Base-by-base conservation (phyloP, 2,888 invertebrate genomes). In the Drosophila mimetica region DNA sequence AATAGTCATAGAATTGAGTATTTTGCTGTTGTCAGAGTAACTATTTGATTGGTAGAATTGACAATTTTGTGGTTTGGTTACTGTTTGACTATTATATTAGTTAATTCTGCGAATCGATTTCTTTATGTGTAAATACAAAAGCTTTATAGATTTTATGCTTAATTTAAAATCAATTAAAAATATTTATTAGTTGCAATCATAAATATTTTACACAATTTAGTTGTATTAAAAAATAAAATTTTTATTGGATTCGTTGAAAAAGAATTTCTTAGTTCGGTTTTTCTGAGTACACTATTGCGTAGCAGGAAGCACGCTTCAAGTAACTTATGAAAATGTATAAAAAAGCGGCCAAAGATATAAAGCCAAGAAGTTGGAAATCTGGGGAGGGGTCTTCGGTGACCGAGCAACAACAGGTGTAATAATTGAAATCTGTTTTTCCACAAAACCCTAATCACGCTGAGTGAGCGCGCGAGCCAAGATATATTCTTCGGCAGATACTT, bases 351-450 rank as follows among this genome's bases (percentile, higher is more conserved):
- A 55, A 5, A 57, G 57, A 37, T 42, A 51, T 48, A 55, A 67
- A 60, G 50, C 28, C 53, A 39, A 60, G 58, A 58, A 41, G 52
- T 51, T 46, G 53, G 44, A 71, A 53, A 67, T 71, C 67, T 69
- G 65, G 74, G 76, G 69, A 53, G 54, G 63, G 61, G 65, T 64
- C 18, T 37, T 48, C 64, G 46, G 34, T 32, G 55, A 39, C 36
- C 60, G 42, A 42, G 58, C 64, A 61, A 59, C 76, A 88, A 86
- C 90, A 91, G 91, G 90, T 91, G 90, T 91, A 90, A 90, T 91
- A 91, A 91, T 91, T 91, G 91, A 87, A 90, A 88, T 86, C 79
- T 81, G 84, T 76, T 70, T 69, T 69, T 53, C 65, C 59, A 48
- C 74, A 89, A 46, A 89, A 84, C 86, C 80, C 86, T 80, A 85